Conservation (phyloP, 2,888 invertebrate species). For the Coremacera marginata region DNA sequence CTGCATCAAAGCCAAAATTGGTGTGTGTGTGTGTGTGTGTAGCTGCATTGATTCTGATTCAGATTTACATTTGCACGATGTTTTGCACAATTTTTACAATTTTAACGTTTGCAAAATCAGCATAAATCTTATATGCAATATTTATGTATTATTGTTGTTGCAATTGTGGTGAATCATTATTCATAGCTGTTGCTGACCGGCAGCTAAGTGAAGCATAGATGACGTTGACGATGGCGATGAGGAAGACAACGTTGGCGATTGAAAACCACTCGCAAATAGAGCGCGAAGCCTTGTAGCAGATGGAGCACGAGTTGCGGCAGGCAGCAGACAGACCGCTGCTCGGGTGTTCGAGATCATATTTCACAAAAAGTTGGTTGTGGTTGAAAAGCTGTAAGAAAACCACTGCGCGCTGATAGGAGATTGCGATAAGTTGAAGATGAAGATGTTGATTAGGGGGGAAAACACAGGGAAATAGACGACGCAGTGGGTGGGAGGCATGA, state of each 20-base stretch:
- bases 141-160: background rate
- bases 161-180: background rate
- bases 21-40: no score
- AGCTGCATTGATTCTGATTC: background rate
- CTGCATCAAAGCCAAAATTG: background rate
- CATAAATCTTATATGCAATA: background rate
- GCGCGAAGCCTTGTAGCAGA: background rate
- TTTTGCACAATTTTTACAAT: conserved; percentile 15
- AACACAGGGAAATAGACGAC: no score
- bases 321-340: no score
- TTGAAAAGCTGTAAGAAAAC: background rate
- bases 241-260: background rate
- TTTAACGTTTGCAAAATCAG: conserved; percentile 1
- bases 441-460: background rate
- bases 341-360: background rate
- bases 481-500: no score
- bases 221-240: background rate
- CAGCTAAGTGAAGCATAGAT: background rate
- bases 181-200: background rate
- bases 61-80: conserved; percentile 14
- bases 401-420: background rate
- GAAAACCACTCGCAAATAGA: background rate
- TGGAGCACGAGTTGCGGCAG: background rate
- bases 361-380: background rate
- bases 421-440: background rate